These are phyloP conservation scores for Varecia variegata DNA, from an alignment of 2,797 vertebrate species.

Conservation along the genomic window DNA sequence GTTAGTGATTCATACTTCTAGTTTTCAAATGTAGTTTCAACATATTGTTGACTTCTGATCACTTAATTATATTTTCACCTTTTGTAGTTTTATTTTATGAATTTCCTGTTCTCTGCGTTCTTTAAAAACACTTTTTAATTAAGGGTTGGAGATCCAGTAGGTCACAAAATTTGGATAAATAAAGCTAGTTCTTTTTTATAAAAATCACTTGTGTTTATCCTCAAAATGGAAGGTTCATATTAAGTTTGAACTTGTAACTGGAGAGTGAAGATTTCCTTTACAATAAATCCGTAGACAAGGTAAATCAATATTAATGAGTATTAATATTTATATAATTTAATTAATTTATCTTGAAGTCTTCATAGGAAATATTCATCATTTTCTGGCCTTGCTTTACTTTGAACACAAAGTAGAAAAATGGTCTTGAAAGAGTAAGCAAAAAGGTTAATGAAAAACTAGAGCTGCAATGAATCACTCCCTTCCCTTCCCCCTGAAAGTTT, in stretches of 20 bases:
- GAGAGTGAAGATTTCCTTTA: not conserved
- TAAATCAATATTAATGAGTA: not conserved
- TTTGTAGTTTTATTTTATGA: not conserved
- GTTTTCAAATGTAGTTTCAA: not conserved
- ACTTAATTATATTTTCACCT: not conserved
- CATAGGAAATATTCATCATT: not conserved
- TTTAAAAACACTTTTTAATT: not conserved
- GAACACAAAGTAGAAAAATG: not conserved
- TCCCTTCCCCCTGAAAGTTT: not conserved
- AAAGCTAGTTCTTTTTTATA: not conserved
- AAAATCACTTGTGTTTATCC: not conserved
- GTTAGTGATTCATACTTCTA: not conserved
- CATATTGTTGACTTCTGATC: not conserved
- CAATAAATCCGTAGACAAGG: not conserved
- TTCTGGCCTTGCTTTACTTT: not conserved
- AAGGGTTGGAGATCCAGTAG: not conserved
- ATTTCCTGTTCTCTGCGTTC: not conserved
- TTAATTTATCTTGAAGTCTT: not conserved
- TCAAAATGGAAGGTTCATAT: not conserved
- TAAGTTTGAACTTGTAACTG: not conserved
- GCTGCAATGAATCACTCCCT: not conserved
- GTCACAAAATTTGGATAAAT: not conserved
- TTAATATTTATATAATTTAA: not conserved
- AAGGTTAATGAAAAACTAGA: constrained; percentile 56
- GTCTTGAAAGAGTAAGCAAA: not conserved